phyloP scores from a whole-genome alignment of 2,797 vertebrate species.

The Phyllotis vaccarum region DNA sequence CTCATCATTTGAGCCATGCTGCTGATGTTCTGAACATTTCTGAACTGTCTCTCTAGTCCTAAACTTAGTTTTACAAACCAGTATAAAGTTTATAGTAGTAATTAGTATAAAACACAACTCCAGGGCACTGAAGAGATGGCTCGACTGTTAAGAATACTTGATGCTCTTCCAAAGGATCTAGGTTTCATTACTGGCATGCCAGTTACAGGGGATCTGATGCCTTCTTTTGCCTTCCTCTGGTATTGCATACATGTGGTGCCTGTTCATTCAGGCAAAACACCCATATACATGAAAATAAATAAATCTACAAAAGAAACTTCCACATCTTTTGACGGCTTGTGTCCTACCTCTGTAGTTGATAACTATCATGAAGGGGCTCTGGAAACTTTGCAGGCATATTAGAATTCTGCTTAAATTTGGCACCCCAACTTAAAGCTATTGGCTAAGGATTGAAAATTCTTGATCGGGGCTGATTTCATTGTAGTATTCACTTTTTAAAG shows the following conservation, averaged over 20 bases:
- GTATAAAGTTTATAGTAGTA: background rate
- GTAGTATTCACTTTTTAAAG: background rate
- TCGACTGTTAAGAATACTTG: background rate
- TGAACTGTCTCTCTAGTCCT: slow-evolving; percentile 1
- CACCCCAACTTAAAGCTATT: slow-evolving; percentile 26
- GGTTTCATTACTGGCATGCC: background rate
- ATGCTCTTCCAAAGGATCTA: background rate
- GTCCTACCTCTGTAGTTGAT: background rate
- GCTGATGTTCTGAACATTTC: background rate
- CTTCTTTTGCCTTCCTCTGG: background rate
- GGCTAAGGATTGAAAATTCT: background rate
- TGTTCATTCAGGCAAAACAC: background rate
- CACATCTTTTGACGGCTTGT: background rate
- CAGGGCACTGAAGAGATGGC: background rate
- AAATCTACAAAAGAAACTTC: background rate
- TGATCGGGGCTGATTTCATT: slow-evolving; percentile 2
- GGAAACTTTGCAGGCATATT: slow-evolving; percentile 9
- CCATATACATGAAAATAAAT: background rate
- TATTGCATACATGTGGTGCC: background rate
- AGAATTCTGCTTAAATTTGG: background rate
- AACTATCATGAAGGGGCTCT: background rate
- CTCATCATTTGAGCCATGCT: slow-evolving; percentile 25
- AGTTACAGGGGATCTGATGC: background rate
- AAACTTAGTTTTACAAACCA: slow-evolving; percentile 24
- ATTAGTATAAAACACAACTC: background rate